A percentile compares a stretch with the other conserved stretches of the same genome.
phyloP scores from a whole-genome alignment of 2,797 vertebrate genomes.

The Coilia nasus region DNA sequence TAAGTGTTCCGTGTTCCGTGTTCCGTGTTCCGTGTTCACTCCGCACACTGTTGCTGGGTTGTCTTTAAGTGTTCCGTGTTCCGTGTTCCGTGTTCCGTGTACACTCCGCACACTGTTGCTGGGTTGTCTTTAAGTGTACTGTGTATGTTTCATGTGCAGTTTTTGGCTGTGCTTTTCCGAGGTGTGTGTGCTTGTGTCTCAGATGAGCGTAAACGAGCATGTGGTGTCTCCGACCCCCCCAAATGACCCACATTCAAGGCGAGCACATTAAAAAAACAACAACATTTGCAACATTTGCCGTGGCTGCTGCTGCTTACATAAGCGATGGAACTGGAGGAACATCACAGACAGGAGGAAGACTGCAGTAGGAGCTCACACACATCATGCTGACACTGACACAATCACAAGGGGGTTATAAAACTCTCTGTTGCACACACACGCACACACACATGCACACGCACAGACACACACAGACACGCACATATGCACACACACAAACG shows the following conservation, averaged over 20 bases:
- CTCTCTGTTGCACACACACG: neutral
- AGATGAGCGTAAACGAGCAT: slow-evolving; percentile 24
- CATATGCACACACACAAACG: neutral
- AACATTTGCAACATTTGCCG: neutral
- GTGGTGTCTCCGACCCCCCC: neutral
- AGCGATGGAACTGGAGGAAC: slow-evolving; percentile 3
- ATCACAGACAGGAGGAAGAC: slow-evolving; percentile 11
- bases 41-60: too few species aligned
- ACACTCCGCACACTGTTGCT: too few species aligned
- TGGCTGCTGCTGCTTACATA: slow-evolving; percentile 22
- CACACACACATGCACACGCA: slow-evolving; percentile 34
- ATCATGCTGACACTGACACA: neutral
- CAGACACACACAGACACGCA: slow-evolving; percentile 19
- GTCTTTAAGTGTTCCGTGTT: neutral
- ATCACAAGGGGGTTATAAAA: neutral
- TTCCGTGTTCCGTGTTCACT: too few species aligned
- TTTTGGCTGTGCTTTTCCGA: neutral
- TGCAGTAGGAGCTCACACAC: neutral
- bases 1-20: neutral
- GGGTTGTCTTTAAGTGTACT: too few species aligned
- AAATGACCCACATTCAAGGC: slow-evolving; percentile 6
- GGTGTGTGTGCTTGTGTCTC: slow-evolving; percentile 17
- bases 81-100: too few species aligned
- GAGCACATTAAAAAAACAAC: neutral
- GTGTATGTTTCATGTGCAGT: too few species aligned